Evolutionary conservation across 2,113 vertebrate species (phyloP), one percentile per base, ranked within the genome.

Genomic region (Chionis minor): DNA sequence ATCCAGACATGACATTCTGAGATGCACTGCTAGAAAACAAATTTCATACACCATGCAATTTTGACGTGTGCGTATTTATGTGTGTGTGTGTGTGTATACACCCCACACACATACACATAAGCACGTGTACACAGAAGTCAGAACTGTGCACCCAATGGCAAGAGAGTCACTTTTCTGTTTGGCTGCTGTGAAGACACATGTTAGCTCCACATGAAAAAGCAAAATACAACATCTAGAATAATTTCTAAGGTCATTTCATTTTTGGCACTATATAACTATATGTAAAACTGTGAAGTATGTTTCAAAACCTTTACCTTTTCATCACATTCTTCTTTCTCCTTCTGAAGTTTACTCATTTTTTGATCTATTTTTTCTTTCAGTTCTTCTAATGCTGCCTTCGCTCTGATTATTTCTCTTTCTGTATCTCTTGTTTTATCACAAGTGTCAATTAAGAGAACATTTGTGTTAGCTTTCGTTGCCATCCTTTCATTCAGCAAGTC

Each of bases 401-500:
- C 42, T 8, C 20, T 40, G 26, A 42, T 35, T 16, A 94, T 67
- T 82, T 98, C 91, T 59, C 97, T 94, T 66, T 86, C 95, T 18
- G 90, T 86, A 2, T 44, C 32, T 59, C 92, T 97, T 30, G 88
- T 96, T 89, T 95, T 73, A 23, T 92, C 90, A 16, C 47, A 92
- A 51, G 58, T 97, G 56, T 98, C 96, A 38, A 92, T 97, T 66
- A 98, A 96, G 38, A 86, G 69, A 66, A 97, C 77, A 65, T 87
- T 93, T n/a, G 79, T 80, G 1, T 28, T 8, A 42, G 95, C 96
- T 95, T 97, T 98, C 4, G 49, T 82, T 77, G 93, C 95, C 93
- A 98, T 88, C 22, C 81, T 87, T 19, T 86, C 75, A 82, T 98
- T 98, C 59, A 98, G 86, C 21, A 84, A 51, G 44, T 96, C 54